A percentile compares a stretch with the other conserved stretches of the same genome.
These are phyloP conservation scores for Hymenochirus boettgeri DNA, from an alignment of 2,113 vertebrate genomes.

Conservation along the genomic window DNA sequence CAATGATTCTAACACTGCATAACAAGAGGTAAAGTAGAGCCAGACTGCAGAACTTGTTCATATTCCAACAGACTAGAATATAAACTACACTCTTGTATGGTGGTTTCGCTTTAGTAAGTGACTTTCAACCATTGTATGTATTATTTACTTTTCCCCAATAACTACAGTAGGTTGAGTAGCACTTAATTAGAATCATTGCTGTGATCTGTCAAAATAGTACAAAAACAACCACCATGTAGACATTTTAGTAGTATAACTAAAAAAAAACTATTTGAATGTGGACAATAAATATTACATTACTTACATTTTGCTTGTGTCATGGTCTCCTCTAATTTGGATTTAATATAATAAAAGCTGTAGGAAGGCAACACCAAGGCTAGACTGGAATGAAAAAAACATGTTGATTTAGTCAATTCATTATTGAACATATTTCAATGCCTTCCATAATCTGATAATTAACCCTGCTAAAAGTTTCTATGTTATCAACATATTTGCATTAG, in stretches of 20 bases:
- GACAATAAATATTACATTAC: slow-evolving; percentile 54
- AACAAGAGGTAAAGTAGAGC: slow-evolving; percentile 47
- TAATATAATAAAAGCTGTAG: slow-evolving; percentile 96
- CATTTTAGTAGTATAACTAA: not conserved
- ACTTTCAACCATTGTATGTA: slow-evolving; percentile 7
- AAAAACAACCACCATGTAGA: slow-evolving; percentile 43
- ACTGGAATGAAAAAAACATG: slow-evolving; percentile 70
- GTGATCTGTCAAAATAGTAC: slow-evolving; percentile 48
- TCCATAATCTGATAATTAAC: no score
- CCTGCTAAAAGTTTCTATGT: no score
- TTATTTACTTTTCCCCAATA: no score
- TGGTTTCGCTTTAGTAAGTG: slow-evolving; percentile 36
- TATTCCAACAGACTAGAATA: slow-evolving; percentile 73
- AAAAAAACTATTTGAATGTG: not conserved
- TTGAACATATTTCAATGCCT: no score
- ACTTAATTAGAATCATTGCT: slow-evolving; percentile 70
- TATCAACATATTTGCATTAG: no score
- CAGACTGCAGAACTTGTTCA: slow-evolving; percentile 55
- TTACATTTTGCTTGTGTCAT: slow-evolving; percentile 89
- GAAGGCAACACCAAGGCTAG: slow-evolving; percentile 92
- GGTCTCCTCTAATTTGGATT: slow-evolving; percentile 84
- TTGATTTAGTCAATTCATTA: no score
- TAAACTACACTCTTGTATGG: slow-evolving; percentile 56
- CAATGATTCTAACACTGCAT: slow-evolving; percentile 70
- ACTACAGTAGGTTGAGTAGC: slow-evolving; percentile 15